Percentiles rank a stretch among this genome's conserved stretches.
Evolutionary conservation across 2,888 invertebrate genomes (phyloP).

Genomic region (Geophilus truncorum): DNA sequence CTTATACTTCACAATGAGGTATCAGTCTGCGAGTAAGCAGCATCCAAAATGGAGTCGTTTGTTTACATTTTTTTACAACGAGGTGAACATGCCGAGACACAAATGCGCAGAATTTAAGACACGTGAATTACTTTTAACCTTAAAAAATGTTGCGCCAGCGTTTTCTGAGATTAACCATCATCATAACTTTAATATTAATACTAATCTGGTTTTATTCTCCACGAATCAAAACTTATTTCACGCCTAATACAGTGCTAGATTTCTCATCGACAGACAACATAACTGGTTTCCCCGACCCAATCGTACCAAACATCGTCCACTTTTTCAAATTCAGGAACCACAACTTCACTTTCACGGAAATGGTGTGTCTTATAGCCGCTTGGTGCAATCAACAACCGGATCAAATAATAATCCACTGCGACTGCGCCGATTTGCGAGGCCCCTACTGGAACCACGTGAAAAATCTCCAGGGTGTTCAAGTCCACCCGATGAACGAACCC

Average conservation of each 20-base stretch:
- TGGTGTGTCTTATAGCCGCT: slow-evolving; percentile 39
- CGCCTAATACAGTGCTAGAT: not conserved
- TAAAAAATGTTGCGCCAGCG: not conserved
- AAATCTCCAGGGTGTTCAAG: slow-evolving; percentile 36
- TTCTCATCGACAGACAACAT: slow-evolving; percentile 3
- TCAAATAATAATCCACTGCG: slow-evolving; percentile 45
- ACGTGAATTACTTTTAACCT: not conserved
- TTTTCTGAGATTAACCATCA: not conserved
- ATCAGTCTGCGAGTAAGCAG: too few relatives aligned
- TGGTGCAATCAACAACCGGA: slow-evolving; percentile 45
- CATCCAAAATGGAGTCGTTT: too few relatives aligned
- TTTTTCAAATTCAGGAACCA: slow-evolving; percentile 25
- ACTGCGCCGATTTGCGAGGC: slow-evolving; percentile 38
- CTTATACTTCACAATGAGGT: too few relatives aligned
- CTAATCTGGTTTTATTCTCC: not conserved
- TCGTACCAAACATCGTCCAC: slow-evolving; percentile 31
- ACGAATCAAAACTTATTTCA: not conserved
- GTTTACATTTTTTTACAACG: too few relatives aligned
- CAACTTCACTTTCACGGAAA: slow-evolving; percentile 6
- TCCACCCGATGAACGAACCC: slow-evolving; percentile 41
- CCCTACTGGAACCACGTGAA: not conserved
- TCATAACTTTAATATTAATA: not conserved
- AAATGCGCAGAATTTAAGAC: too few relatives aligned
- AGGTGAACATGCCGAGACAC: too few relatives aligned
- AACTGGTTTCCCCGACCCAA: not conserved